Conservation (phyloP, 2,797 vertebrate genomes). For the Peromyscus eremicus region DNA sequence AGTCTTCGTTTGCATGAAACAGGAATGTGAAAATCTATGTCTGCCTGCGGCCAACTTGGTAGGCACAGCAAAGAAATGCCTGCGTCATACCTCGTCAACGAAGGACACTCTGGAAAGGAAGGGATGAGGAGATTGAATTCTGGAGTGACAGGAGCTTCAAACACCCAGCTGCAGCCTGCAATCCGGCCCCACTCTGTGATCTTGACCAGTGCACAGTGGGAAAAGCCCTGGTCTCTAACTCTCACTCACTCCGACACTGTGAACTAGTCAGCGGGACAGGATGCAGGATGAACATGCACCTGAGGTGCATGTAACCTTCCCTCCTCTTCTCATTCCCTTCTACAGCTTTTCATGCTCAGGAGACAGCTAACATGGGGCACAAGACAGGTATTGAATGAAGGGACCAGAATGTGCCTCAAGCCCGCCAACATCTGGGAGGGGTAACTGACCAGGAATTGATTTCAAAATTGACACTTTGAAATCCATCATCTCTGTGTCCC, state of each 20-base stretch:
- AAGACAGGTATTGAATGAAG: neutral
- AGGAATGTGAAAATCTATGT: fast-evolving
- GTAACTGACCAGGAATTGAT: fast-evolving
- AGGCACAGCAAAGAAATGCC: fast-evolving
- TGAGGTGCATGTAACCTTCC: fast-evolving
- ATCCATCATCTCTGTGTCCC: neutral
- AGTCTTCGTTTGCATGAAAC: neutral
- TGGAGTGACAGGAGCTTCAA: neutral
- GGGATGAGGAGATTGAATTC: fast-evolving
- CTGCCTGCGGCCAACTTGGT: neutral
- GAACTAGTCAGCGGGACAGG: fast-evolving
- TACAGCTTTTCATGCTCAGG: neutral
- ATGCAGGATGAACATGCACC: fast-evolving
- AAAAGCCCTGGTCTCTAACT: fast-evolving
- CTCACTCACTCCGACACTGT: no score
- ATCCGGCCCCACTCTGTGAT: no score
- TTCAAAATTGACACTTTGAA: neutral
- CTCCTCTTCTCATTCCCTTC: neutral
- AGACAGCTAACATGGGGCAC: neutral
- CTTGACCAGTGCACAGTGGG: fast-evolving
- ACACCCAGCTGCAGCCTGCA: fast-evolving
- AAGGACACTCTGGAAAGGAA: no score
- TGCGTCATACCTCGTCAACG: neutral
- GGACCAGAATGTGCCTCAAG: neutral
- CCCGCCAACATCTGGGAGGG: fast-evolving